These are phyloP conservation scores for Puma concolor DNA, from an alignment of 2,113 vertebrate genomes.

Conservation along the genomic window DNA sequence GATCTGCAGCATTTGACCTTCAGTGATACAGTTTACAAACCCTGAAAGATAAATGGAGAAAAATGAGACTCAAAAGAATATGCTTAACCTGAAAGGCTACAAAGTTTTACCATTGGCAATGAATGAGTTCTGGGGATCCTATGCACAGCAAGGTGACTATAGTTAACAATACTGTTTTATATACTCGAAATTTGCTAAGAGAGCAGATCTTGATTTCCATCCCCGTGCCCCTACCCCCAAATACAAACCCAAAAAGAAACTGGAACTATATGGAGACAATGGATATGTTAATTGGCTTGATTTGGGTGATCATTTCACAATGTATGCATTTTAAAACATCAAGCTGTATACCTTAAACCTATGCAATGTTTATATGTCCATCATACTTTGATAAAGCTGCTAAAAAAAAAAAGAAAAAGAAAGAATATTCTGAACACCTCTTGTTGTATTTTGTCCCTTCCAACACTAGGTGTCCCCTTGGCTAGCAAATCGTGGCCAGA, in stretches of 20 bases:
- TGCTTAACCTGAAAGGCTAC: neutral
- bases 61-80: neutral
- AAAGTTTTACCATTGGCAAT: neutral
- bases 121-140: neutral
- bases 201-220: neutral
- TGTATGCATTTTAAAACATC: neutral
- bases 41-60: neutral
- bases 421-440: neutral
- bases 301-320: neutral
- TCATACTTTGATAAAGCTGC: neutral
- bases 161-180: neutral
- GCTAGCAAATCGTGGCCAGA: neutral
- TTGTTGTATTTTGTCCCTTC: neutral
- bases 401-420: neutral
- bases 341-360: neutral
- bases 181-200: neutral
- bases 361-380: neutral
- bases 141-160: neutral
- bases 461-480: slow-evolving; percentile 50
- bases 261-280: neutral
- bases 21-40: neutral
- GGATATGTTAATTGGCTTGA: neutral
- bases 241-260: neutral
- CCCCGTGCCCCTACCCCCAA: neutral
- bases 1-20: neutral